phyloP scores from a whole-genome alignment of 2,113 vertebrate species.

The Barnardius zonarius region DNA sequence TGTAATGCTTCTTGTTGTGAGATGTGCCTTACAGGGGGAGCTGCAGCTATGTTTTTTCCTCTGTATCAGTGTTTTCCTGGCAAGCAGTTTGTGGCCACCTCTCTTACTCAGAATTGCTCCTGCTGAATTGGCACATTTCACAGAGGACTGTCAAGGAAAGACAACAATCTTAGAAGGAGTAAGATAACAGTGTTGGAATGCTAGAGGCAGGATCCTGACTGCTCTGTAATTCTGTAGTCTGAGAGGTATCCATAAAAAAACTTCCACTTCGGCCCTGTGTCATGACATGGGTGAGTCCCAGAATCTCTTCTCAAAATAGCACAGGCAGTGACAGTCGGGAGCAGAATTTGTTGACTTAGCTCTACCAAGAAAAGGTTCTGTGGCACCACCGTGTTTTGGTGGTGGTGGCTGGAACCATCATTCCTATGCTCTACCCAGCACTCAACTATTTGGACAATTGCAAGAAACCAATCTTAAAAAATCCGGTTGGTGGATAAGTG shows the following conservation, averaged over 20 bases:
- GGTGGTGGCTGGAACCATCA: neutral
- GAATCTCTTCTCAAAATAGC: neutral
- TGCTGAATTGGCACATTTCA: constrained; percentile 9
- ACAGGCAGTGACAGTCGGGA: neutral
- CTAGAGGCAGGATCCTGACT: neutral
- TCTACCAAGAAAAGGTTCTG: neutral
- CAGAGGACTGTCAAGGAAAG: neutral
- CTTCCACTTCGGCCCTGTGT: neutral
- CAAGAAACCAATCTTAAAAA: neutral
- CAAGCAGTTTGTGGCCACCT: neutral
- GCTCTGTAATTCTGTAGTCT: neutral
- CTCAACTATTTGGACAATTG: neutral
- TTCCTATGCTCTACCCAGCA: neutral
- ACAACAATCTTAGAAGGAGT: neutral
- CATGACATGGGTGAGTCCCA: rapidly evolving
- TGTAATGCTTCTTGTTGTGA: neutral
- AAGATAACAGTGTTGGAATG: neutral
- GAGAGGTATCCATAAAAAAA: neutral
- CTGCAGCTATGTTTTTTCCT: neutral
- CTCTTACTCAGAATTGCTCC: neutral
- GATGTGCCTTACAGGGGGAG: neutral
- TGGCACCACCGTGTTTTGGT: neutral
- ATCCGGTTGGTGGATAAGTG: neutral
- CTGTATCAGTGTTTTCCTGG: neutral
- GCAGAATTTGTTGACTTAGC: neutral